phyloP scores from a whole-genome alignment of 2,797 vertebrate species.

The Babyrousa celebensis region DNA sequence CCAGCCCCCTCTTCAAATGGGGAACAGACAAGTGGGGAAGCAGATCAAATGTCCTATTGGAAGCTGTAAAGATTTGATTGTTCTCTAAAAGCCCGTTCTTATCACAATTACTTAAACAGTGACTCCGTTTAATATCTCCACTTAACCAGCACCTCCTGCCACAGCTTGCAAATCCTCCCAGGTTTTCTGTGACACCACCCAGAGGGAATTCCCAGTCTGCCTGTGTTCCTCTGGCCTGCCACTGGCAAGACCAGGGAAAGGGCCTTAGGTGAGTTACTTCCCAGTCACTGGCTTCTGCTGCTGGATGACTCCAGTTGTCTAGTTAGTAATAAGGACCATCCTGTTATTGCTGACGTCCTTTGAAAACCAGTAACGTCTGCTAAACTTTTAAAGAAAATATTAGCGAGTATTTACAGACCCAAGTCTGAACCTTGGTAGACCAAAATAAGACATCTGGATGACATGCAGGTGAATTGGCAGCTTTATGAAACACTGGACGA shows the following conservation, averaged over 20 bases:
- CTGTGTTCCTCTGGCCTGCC: background rate
- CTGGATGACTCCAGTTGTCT: background rate
- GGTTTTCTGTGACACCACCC: conserved; percentile 19
- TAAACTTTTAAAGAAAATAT: conserved; percentile 6
- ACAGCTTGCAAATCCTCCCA: conserved; percentile 52
- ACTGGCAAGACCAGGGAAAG: conserved; percentile 36
- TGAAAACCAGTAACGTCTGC: background rate
- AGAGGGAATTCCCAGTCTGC: conserved; percentile 51
- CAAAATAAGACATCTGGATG: background rate
- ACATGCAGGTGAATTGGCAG: background rate
- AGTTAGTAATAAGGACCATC: conserved; percentile 42
- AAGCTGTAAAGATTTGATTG: background rate
- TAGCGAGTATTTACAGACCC: background rate
- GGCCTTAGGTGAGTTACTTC: background rate
- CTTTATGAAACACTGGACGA: conserved; percentile 25
- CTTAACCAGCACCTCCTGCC: conserved; percentile 28
- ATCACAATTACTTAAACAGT: conserved; percentile 49
- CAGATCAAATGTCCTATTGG: background rate
- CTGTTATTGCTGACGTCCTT: conserved; percentile 33
- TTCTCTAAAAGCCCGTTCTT: conserved; percentile 22
- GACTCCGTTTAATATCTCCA: conserved; percentile 55
- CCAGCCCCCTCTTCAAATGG: conserved; percentile 62
- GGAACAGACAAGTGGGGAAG: conserved; percentile 73
- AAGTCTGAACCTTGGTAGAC: conserved; percentile 62
- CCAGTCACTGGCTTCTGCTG: background rate